phyloP scores from a whole-genome alignment of 1,140 invertebrate species.

The Drosophila micromelanica region DNA sequence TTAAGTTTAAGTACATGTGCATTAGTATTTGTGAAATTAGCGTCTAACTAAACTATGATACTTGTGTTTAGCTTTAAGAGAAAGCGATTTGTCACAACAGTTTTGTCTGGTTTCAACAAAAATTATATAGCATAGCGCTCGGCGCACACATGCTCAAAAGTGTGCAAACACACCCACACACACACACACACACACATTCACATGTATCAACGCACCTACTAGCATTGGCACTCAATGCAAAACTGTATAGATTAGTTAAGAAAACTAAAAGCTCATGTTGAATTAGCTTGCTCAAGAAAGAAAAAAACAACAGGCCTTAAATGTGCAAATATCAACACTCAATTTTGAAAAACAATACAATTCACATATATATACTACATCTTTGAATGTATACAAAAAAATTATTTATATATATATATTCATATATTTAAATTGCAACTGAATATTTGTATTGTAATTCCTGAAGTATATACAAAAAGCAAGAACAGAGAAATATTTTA shows the following conservation, averaged over 20 bases:
- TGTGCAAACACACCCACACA: constrained; percentile 15
- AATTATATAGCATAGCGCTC: constrained; percentile 38
- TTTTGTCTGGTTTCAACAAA: constrained; percentile 74
- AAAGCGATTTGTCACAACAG: constrained; percentile 52
- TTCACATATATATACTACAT: constrained; percentile 27
- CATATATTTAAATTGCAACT: constrained; percentile 66
- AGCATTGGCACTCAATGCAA: constrained; percentile 16
- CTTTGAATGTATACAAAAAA: constrained; percentile 4
- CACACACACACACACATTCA: constrained; percentile 5
- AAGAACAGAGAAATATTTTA: constrained; percentile 61
- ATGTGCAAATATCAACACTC: constrained; percentile 79
- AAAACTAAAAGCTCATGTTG: constrained; percentile 38
- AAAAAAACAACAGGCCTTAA: constrained; percentile 73
- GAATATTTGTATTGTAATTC: constrained; percentile 55
- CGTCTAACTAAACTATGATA: constrained; percentile 41
- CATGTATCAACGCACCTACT: too few relatives aligned
- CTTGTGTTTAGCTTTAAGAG: constrained; percentile 43
- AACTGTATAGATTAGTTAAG: constrained; percentile 46
- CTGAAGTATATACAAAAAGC: constrained; percentile 32
- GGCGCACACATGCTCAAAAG: constrained; percentile 27
- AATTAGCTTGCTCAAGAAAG: constrained; percentile 60
- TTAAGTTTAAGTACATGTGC: constrained; percentile 73
- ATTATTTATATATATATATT: constrained; percentile 23
- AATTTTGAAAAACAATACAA: constrained; percentile 63
- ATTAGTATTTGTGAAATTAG: constrained; percentile 55